phyloP scores from a whole-genome alignment of 2,888 invertebrate genomes.

The Rhagium mordax region DNA sequence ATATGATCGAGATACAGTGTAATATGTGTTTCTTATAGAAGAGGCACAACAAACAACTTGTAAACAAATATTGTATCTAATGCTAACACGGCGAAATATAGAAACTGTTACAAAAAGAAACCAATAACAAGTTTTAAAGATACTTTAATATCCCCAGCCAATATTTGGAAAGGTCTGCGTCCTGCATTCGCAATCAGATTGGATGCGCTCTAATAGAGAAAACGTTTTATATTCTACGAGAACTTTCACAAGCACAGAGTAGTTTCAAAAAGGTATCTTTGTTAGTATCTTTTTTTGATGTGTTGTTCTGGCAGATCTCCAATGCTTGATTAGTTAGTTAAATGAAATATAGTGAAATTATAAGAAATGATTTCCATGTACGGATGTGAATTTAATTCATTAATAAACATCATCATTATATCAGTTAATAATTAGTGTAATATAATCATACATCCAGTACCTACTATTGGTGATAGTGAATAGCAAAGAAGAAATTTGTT shows the following conservation, averaged over 20 bases:
- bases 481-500: too few relatives aligned
- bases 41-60: not conserved
- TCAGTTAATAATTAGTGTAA: too few relatives aligned
- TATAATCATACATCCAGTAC: too few relatives aligned
- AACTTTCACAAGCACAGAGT: slow-evolving; percentile 44
- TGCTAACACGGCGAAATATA: slow-evolving; percentile 13
- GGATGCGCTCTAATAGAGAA: slow-evolving; percentile 49
- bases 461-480: too few relatives aligned
- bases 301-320: slow-evolving; percentile 25
- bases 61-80: slow-evolving; percentile 11
- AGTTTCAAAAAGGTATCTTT: slow-evolving; percentile 32
- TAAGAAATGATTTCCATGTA: too few relatives aligned
- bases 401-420: too few relatives aligned
- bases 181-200: slow-evolving; percentile 52
- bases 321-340: slow-evolving; percentile 3
- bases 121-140: slow-evolving; percentile 54
- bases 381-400: too few relatives aligned
- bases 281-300: slow-evolving; percentile 40
- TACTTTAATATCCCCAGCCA: slow-evolving; percentile 52
- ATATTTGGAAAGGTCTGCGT: slow-evolving; percentile 53
- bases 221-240: slow-evolving; percentile 52
- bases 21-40: not conserved
- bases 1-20: not conserved
- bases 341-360: not conserved
- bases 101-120: slow-evolving; percentile 32